Percentiles rank a stretch among this genome's conserved stretches.
These are phyloP conservation scores for Apis dorsata DNA, from an alignment of 1,140 invertebrate genomes.

Conservation along the genomic window DNA sequence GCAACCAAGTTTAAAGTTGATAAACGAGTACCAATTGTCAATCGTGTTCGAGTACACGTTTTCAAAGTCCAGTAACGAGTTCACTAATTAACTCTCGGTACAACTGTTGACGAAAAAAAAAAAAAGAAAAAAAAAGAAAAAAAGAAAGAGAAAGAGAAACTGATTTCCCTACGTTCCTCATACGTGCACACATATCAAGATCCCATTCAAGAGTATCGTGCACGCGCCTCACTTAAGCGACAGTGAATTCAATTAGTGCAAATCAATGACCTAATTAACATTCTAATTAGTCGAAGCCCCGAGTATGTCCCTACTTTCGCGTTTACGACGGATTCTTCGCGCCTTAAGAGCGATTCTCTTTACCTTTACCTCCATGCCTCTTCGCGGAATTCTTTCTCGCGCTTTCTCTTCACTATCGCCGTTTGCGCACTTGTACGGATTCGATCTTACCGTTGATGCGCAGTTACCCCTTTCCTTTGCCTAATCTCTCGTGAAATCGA, in stretches of 20 bases:
- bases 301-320: constrained; percentile 12
- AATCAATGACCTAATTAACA: constrained; percentile 57
- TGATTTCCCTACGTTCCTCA: background rate
- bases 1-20: background rate
- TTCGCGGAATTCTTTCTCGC: background rate
- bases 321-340: background rate
- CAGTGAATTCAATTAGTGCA: constrained; percentile 52
- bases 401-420: constrained; percentile 28
- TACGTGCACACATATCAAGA: background rate
- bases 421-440: constrained; percentile 42
- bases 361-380: background rate
- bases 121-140: background rate
- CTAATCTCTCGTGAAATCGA: constrained; percentile 2
- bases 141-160: background rate
- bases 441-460: constrained; percentile 53
- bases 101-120: background rate
- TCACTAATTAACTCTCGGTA: constrained; percentile 8
- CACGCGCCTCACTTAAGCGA: background rate
- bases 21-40: background rate
- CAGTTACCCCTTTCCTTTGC: constrained; percentile 34
- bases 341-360: constrained; percentile 26
- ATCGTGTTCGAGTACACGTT: background rate
- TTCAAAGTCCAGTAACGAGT: constrained; percentile 10
- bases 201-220: constrained; percentile 10
- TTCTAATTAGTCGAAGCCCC: constrained; percentile 48